Evolutionary conservation across 2,113 vertebrate species (phyloP).

Genomic region (Brachyhypopomus gauderio): DNA sequence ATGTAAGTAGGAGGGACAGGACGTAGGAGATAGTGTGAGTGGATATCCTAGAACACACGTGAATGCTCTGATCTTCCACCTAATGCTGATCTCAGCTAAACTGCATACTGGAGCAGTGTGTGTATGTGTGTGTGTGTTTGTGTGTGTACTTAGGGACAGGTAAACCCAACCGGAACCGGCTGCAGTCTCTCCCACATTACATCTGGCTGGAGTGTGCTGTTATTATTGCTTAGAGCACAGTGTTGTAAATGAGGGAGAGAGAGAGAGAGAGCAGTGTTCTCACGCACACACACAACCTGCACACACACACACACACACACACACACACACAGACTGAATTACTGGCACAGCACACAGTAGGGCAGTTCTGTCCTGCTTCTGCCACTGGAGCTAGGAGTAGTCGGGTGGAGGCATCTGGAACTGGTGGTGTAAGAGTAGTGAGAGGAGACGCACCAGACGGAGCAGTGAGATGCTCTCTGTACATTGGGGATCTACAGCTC

Average conservation of each 20-base stretch:
- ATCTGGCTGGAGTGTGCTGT: constrained; percentile 44
- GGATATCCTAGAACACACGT: not conserved
- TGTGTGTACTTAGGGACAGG: constrained; percentile 16
- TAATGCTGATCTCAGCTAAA: constrained; percentile 16
- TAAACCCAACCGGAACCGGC: constrained; percentile 22
- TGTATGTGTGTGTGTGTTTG: constrained; percentile 24
- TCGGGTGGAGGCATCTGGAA: constrained; percentile 14
- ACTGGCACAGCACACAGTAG: constrained; percentile 51
- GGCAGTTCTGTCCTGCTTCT: constrained; percentile 59
- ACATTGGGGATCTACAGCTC: constrained; percentile 47
- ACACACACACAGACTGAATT: constrained; percentile 42
- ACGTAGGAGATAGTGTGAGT: not conserved
- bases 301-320: constrained; percentile 37
- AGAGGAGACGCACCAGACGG: constrained; percentile 39
- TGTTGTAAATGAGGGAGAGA: constrained; percentile 46
- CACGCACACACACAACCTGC: constrained; percentile 41
- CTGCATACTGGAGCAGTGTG: constrained; percentile 1
- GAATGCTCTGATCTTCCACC: constrained; percentile 6
- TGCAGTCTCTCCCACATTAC: constrained; percentile 50
- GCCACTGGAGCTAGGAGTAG: constrained; percentile 40
- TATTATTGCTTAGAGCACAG: constrained; percentile 54
- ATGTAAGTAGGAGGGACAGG: not conserved
- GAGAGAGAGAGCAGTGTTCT: constrained; percentile 45
- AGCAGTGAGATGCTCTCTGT: constrained; percentile 5
- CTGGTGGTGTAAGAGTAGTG: not conserved